A percentile compares a stretch with the other conserved stretches of the same genome.
These are phyloP conservation scores for Eueremaeus valkanovi DNA, from an alignment of 2,888 invertebrate species.

Conservation along the genomic window DNA sequence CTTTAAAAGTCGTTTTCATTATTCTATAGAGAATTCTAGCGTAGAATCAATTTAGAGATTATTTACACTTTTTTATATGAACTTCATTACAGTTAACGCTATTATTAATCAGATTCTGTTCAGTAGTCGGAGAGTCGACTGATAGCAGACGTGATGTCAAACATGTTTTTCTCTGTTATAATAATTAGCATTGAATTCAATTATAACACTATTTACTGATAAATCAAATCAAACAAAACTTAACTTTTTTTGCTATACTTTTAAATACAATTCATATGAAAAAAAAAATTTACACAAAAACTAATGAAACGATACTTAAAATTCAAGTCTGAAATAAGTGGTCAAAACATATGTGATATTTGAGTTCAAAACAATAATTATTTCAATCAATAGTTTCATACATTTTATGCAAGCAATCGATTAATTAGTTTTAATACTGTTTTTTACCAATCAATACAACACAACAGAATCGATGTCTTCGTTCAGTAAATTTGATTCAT, in stretches of 20 bases:
- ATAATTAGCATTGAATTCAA: background rate
- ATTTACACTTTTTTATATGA: no score
- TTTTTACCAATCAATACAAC: background rate
- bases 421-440: background rate
- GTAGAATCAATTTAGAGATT: no score
- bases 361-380: background rate
- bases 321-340: no score
- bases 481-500: slow-evolving; percentile 54
- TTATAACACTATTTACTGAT: no score
- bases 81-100: background rate
- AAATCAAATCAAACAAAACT: background rate
- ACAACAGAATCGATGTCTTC: background rate
- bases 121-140: background rate
- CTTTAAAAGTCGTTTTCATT: no score
- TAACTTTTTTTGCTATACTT: background rate
- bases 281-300: no score
- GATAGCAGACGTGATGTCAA: background rate
- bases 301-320: no score
- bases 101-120: background rate
- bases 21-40: no score
- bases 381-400: background rate
- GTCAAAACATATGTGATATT: no score
- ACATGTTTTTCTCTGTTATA: background rate
- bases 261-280: background rate
- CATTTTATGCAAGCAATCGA: background rate